Percentiles rank a stretch among this genome's conserved stretches.
Conservation (phyloP, 2,888 invertebrate species). For the Acanthosoma haemorrhoidale region DNA sequence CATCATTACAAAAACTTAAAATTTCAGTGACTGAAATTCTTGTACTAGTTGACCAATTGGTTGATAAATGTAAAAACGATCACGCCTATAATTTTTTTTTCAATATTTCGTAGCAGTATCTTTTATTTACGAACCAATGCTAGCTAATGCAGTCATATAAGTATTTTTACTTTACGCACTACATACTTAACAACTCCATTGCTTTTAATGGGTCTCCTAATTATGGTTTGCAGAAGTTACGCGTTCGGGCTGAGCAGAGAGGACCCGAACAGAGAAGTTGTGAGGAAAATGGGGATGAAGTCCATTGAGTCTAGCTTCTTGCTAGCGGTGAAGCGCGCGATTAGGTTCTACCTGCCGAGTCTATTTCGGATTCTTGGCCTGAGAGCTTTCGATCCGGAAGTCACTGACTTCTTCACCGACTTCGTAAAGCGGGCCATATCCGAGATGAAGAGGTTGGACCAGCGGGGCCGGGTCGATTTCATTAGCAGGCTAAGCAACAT, state of each 20-base stretch:
- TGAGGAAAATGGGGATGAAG: background rate
- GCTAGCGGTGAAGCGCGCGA: background rate
- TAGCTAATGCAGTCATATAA: no score
- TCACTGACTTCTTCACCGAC: background rate
- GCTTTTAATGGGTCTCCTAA: no score
- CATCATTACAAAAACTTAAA: no score
- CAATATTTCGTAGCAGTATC: no score
- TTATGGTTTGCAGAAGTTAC: background rate
- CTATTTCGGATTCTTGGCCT: background rate
- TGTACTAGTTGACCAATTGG: no score
- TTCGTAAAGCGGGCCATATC: background rate
- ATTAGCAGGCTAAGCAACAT: background rate
- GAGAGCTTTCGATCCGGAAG: background rate
- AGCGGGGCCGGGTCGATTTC: background rate
- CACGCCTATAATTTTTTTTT: no score
- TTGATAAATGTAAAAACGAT: no score
- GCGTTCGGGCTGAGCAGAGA: background rate
- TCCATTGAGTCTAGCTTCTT: background rate
- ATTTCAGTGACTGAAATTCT: no score
- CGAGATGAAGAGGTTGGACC: background rate
- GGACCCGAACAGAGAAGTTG: background rate
- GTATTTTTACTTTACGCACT: no score
- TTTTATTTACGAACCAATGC: no score
- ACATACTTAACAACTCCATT: no score
- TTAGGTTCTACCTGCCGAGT: background rate